Percentiles rank a stretch among this genome's conserved stretches.
These are phyloP conservation scores for Zaprionus camerounensis DNA, from an alignment of 1,140 invertebrate species.

Conservation along the genomic window DNA sequence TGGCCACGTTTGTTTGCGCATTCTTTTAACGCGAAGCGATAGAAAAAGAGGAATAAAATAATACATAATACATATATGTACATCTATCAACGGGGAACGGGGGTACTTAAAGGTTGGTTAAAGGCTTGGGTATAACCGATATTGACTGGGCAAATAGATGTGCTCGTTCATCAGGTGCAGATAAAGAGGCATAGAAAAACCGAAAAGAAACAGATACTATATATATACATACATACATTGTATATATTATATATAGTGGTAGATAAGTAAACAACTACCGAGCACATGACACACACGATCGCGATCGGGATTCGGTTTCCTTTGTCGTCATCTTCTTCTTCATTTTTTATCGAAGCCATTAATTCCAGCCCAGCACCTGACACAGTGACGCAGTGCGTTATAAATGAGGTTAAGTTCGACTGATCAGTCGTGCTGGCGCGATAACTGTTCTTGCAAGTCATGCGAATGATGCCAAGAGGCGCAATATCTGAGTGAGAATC, in stretches of 20 bases:
- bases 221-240: background rate
- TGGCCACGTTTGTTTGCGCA: conserved; percentile 42
- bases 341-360: conserved; percentile 16
- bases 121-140: conserved; percentile 21
- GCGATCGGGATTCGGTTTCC: conserved; percentile 17
- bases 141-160: conserved; percentile 48
- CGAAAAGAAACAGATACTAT: background rate
- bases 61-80: conserved; percentile 31
- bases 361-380: conserved; percentile 26
- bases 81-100: conserved; percentile 18
- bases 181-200: conserved; percentile 35
- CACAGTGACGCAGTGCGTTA: conserved; percentile 14
- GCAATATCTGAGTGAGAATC: background rate
- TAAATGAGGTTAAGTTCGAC: conserved; percentile 17
- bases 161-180: conserved; percentile 32
- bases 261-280: conserved; percentile 48
- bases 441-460: conserved; percentile 36
- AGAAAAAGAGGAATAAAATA: conserved; percentile 8
- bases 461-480: conserved; percentile 10
- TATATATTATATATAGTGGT: conserved; percentile 8
- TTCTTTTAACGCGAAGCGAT: conserved; percentile 32
- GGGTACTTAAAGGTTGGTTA: conserved; percentile 30
- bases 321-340: background rate
- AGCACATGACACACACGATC: conserved; percentile 45
- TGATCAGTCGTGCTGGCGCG: conserved; percentile 19